Evolutionary conservation across 2,888 invertebrate species (phyloP).

Genomic region (Microplitis manilae): DNA sequence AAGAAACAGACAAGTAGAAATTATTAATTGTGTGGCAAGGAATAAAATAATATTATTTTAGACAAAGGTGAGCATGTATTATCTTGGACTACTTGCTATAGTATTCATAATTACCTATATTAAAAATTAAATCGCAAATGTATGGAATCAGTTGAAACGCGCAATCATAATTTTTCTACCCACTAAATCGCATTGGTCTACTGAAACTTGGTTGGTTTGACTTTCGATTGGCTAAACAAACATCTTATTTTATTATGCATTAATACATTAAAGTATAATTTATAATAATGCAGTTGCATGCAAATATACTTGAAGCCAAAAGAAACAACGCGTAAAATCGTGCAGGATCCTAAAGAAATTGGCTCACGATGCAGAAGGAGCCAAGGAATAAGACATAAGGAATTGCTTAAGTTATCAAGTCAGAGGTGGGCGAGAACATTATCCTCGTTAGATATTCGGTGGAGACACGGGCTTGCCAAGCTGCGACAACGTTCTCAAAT

Average conservation of each 20-base stretch:
- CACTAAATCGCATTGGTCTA: too few species aligned
- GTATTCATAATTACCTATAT: too few species aligned
- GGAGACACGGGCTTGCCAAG: constrained; percentile 5
- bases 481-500: constrained; percentile 28
- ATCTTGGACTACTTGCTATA: too few species aligned
- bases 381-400: too few species aligned
- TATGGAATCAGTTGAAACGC: too few species aligned
- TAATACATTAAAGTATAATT: constrained; percentile 1
- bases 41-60: too few species aligned
- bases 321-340: not conserved
- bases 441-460: constrained; percentile 40
- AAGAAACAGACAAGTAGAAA: too few species aligned
- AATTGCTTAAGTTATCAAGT: constrained; percentile 4
- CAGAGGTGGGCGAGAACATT: constrained; percentile 18
- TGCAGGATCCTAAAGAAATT: constrained; percentile 21
- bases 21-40: too few species aligned
- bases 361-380: not conserved
- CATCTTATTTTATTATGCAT: not conserved
- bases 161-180: too few species aligned
- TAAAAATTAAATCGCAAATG: too few species aligned
- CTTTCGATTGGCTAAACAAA: not conserved
- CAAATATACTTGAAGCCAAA: constrained; percentile 13
- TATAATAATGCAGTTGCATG: constrained; percentile 17
- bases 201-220: too few species aligned
- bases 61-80: too few species aligned